A percentile compares a stretch with the other conserved stretches of the same genome.
Conservation (phyloP, 2,888 invertebrate species). For the Mesorhabditis belari region DNA sequence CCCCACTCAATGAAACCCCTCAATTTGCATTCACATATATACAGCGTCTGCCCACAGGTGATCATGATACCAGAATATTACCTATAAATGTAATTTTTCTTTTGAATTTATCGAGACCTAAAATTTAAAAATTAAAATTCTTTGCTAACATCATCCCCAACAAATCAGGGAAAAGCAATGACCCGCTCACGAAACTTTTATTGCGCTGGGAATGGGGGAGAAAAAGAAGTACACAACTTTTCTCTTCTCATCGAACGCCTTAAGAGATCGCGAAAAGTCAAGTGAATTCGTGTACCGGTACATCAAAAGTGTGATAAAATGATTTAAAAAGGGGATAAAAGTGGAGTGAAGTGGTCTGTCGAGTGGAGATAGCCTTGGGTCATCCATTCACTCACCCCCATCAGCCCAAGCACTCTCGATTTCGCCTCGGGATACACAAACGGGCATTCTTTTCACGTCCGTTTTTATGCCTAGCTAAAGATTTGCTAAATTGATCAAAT, state of each 20-base stretch:
- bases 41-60: background rate
- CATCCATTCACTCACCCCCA: too few species aligned
- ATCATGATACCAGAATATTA: too few species aligned
- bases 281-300: background rate
- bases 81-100: too few species aligned
- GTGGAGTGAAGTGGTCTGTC: too few species aligned
- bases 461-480: too few species aligned
- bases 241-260: background rate
- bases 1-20: background rate
- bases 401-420: too few species aligned
- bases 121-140: background rate
- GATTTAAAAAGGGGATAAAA: too few species aligned
- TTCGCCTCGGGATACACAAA: too few species aligned
- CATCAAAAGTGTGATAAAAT: background rate
- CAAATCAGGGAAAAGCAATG: background rate
- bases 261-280: background rate
- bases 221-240: background rate
- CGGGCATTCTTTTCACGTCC: too few species aligned
- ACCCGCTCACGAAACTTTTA: background rate
- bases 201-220: background rate
- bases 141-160: background rate
- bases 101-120: background rate
- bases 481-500: too few species aligned
- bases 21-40: background rate
- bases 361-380: too few species aligned